Evolutionary conservation across 35 echinoderm and acorn worm species (phyloP), one percentile per base, ranked within the genome.

Genomic region (Strongylocentrotus purpuratus): DNA sequence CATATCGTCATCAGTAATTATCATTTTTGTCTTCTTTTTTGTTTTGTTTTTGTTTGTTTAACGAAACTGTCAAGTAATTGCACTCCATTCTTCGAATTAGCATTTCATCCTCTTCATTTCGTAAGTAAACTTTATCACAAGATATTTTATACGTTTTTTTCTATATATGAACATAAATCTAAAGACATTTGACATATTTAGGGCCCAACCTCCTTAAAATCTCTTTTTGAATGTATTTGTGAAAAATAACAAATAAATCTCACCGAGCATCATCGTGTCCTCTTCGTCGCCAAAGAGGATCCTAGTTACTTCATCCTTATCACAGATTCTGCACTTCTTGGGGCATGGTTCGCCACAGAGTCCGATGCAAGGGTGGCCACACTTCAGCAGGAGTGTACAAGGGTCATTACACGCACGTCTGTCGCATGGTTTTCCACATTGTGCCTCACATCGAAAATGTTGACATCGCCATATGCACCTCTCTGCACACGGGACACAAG

Each of bases 311-410:
- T 97, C 96, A 25, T 97, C 97, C 47, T 95, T 94, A 59, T 99
- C 5, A 92, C 98, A 99, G 47, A 96, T 96, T 28, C 96, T 70
- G 88, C 98, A 99, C 47, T 95, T 94, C 33, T 93, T 96, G 32
- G 98, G 97, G 48, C 98, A 99, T 14, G 95, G 95, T 46, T 97
- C 98, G 50, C 98, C 98, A 94, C 98, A 97, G 0, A 99, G 17
- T 22, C 98, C 98, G 41, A 96, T 97, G 85, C 98, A 99, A n/a
- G 91, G 90, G 95, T 99, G 98, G 48, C 87, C 86, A 95, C 97
- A 97, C 58, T 88, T 88, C 47, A 96, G 94, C 32, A 17, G 59
- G 31, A 60, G 35, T 18, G 33, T 25, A 85, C 98, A 99, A 13
- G 98, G 97, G 35, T 95, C 25, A 90, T 97, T 61, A 55, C 97